Conservation (phyloP, 2,888 invertebrate genomes). For the Subacronicta megacephala region DNA sequence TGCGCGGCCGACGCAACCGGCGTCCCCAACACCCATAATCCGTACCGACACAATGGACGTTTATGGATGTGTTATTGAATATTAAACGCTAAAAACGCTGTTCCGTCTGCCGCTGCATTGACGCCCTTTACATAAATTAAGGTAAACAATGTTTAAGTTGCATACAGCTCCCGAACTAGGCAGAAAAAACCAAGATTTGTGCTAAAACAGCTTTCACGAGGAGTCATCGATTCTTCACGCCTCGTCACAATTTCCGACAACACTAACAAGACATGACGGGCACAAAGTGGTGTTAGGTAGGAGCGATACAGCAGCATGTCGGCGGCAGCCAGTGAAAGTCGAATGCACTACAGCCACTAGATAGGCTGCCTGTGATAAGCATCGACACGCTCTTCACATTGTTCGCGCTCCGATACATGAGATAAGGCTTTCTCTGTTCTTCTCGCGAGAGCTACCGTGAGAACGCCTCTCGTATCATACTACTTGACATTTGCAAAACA, state of each 20-base stretch:
- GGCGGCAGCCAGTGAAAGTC: slow-evolving; percentile 78
- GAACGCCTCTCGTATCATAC: slow-evolving; percentile 74
- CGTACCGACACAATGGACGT: slow-evolving; percentile 74
- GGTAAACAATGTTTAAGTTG: slow-evolving; percentile 66
- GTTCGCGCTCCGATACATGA: slow-evolving; percentile 84
- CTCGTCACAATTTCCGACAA: slow-evolving; percentile 61
- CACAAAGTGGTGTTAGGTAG: slow-evolving; percentile 72
- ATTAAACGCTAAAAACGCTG: slow-evolving; percentile 71
- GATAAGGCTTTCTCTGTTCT: slow-evolving; percentile 86
- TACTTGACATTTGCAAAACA: slow-evolving; percentile 77
- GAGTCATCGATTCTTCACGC: slow-evolving; percentile 43
- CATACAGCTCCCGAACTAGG: slow-evolving; percentile 7
- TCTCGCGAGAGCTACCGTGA: slow-evolving; percentile 84
- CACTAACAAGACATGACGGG: slow-evolving; percentile 72
- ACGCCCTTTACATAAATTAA: slow-evolving; percentile 72
- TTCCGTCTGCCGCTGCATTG: slow-evolving; percentile 63
- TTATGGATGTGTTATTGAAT: slow-evolving; percentile 82
- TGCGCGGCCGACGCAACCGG: slow-evolving; percentile 69
- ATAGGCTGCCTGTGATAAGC: slow-evolving; percentile 81
- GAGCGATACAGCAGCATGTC: slow-evolving; percentile 63
- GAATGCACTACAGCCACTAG: slow-evolving; percentile 77
- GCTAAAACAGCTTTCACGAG: slow-evolving; percentile 43
- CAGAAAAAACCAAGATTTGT: slow-evolving; percentile 27
- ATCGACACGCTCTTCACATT: slow-evolving; percentile 86
- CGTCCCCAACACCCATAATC: slow-evolving; percentile 72